Conservation (phyloP, 2,888 invertebrate species). For the Heteromyza rotundicornis region DNA sequence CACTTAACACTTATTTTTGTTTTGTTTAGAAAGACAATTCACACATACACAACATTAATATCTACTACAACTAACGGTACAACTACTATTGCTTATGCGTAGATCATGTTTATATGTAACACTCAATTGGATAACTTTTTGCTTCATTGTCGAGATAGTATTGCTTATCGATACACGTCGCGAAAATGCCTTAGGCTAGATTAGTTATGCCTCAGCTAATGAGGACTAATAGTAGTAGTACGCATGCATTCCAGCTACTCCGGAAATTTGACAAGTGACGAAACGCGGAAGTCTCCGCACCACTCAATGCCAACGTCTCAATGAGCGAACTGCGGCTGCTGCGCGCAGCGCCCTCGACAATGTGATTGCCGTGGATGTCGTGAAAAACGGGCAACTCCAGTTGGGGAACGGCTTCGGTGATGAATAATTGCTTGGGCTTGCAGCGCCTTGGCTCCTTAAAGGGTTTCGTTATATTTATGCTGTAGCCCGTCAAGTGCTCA, state of each 20-base stretch:
- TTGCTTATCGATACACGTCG: too few relatives aligned
- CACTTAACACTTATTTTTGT: too few relatives aligned
- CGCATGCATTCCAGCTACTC: neutral
- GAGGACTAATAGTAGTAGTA: neutral
- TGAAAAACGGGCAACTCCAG: slow-evolving; percentile 65
- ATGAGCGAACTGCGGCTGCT: slow-evolving; percentile 69
- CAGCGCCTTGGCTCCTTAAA: slow-evolving; percentile 59
- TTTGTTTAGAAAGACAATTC: too few relatives aligned
- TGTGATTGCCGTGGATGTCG: slow-evolving; percentile 60
- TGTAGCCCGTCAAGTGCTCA: slow-evolving; percentile 61
- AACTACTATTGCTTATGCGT: too few relatives aligned
- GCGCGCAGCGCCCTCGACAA: slow-evolving; percentile 62
- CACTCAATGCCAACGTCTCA: slow-evolving; percentile 66
- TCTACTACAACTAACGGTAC: too few relatives aligned
- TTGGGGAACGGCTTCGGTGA: slow-evolving; percentile 63
- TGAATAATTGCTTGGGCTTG: slow-evolving; percentile 58
- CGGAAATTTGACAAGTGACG: neutral
- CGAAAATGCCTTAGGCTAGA: too few relatives aligned
- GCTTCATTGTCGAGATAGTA: too few relatives aligned
- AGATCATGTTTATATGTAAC: too few relatives aligned
- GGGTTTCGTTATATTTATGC: slow-evolving; percentile 60
- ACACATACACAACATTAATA: too few relatives aligned
- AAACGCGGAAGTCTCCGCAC: slow-evolving; percentile 34
- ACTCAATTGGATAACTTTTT: too few relatives aligned
- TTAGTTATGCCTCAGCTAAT: too few relatives aligned